Conservation (phyloP, 2,888 invertebrate species). For the Cataglyphis cursor region DNA sequence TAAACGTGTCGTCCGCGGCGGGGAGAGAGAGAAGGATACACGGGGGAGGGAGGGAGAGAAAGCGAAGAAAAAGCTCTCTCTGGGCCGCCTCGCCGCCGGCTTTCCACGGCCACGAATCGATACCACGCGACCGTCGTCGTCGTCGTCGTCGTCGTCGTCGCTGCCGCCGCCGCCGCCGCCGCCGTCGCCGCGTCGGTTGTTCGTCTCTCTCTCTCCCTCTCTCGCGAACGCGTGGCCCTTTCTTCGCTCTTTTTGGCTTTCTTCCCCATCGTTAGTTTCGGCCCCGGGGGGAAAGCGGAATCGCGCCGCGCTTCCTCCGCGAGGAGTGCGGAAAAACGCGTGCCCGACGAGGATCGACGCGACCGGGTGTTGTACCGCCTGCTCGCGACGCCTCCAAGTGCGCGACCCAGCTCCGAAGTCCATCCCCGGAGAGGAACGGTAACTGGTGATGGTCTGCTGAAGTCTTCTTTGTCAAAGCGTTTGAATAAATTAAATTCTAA, state of each 20-base stretch:
- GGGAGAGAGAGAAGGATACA: constrained; percentile 41
- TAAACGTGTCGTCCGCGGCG: constrained; percentile 31
- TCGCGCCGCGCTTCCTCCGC: constrained; percentile 38
- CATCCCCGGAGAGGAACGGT: neutral
- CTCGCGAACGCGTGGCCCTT: constrained; percentile 49
- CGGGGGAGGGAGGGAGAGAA: constrained; percentile 67
- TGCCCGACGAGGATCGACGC: constrained; percentile 12
- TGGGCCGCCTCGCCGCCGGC: constrained; percentile 76
- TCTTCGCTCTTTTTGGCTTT: neutral
- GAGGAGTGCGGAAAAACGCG: constrained; percentile 40
- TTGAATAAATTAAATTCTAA: too few species aligned
- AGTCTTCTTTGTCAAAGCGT: too few species aligned
- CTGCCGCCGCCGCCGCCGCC: constrained; percentile 25
- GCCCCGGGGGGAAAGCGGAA: neutral
- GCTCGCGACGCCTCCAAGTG: constrained; percentile 24
- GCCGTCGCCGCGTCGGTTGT: constrained; percentile 61
- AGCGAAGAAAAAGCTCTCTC: constrained; percentile 76
- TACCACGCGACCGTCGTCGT: constrained; percentile 82
- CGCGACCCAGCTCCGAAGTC: neutral
- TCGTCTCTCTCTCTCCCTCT: constrained; percentile 69
- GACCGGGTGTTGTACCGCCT: constrained; percentile 10
- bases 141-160: constrained; percentile 66
- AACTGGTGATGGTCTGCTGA: neutral
- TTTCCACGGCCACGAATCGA: constrained; percentile 83
- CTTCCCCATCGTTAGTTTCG: constrained; percentile 5